A percentile compares a stretch with the other conserved stretches of the same genome.
Evolutionary conservation across 2,113 vertebrate genomes (phyloP).

Genomic region (Phylloscopus trochilus): DNA sequence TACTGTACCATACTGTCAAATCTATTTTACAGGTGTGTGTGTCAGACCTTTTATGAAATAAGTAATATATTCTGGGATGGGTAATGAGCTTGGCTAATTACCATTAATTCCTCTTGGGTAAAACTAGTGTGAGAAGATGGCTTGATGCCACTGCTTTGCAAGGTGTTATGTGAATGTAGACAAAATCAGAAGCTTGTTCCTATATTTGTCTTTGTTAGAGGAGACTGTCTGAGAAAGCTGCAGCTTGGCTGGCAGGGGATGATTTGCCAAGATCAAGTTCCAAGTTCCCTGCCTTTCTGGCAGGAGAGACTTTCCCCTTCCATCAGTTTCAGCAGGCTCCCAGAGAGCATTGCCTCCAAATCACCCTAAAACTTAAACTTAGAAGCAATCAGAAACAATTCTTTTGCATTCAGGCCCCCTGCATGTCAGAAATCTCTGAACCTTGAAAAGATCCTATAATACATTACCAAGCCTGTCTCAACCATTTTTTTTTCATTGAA

Average conservation of each 20-base stretch:
- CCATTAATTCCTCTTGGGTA: conserved; percentile 21
- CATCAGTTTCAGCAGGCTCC: neutral
- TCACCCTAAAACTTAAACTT: neutral
- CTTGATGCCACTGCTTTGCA: conserved; percentile 24
- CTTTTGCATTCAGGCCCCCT: neutral
- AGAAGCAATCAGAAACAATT: conserved; percentile 21
- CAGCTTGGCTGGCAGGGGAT: conserved; percentile 6
- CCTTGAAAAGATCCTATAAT: neutral
- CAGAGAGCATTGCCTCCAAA: neutral
- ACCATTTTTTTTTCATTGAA: neutral
- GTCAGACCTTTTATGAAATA: conserved; percentile 19
- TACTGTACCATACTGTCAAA: neutral
- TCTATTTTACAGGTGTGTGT: conserved; percentile 5
- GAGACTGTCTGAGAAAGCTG: conserved; percentile 32
- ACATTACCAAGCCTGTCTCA: neutral
- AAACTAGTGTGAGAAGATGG: conserved; percentile 29
- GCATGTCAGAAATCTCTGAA: conserved; percentile 6
- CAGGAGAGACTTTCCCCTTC: neutral
- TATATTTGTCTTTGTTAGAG: conserved; percentile 30
- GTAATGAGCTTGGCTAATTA: conserved; percentile 34
- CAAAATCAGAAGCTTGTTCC: conserved; percentile 28
- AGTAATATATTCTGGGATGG: neutral
- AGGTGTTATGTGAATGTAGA: conserved; percentile 29
- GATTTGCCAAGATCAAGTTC: conserved; percentile 51
- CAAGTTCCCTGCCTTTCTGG: conserved; percentile 36